A percentile compares a stretch with the other conserved stretches of the same genome.
Conservation (phyloP, 2,797 vertebrate species). For the Coregonus sp. region DNA sequence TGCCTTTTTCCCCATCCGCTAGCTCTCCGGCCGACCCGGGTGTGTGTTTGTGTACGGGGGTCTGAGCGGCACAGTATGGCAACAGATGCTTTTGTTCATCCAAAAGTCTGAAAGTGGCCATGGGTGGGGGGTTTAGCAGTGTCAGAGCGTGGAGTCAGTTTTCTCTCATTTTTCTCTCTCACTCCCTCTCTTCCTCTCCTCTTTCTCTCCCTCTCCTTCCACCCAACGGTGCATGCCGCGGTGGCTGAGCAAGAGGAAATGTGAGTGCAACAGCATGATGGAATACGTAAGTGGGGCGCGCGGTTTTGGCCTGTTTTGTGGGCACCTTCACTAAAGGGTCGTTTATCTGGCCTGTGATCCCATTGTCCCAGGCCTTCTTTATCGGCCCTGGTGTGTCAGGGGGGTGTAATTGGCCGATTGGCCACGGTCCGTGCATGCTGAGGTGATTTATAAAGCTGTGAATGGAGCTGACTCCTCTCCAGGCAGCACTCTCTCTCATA, state of each 20-base stretch:
- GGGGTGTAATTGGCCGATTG: conserved; percentile 99
- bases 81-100: conserved; percentile 99
- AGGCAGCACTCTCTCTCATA: conserved; percentile 81
- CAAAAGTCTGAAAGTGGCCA: conserved; percentile 89
- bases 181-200: conserved; percentile 30
- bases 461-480: conserved; percentile 86
- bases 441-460: conserved; percentile 99
- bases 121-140: conserved; percentile 61
- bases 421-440: conserved; percentile 87
- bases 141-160: conserved; percentile 86
- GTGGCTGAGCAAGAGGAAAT: conserved; percentile 98
- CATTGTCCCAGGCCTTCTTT: conserved; percentile 79
- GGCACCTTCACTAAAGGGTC: conserved; percentile 83
- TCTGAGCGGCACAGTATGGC: conserved; percentile 98
- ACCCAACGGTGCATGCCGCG: conserved; percentile 96
- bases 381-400: conserved; percentile 87
- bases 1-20: conserved; percentile 57
- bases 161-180: conserved; percentile 88
- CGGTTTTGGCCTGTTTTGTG: conserved; percentile 85
- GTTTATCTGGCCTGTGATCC: conserved; percentile 85
- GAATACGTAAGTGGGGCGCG: conserved; percentile 97
- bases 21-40: conserved; percentile 71
- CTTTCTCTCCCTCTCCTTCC: conserved; percentile 64
- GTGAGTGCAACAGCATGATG: conserved; percentile 99
- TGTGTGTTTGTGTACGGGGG: conserved; percentile 41